phyloP scores from a whole-genome alignment of 2,797 vertebrate genomes.

The Rhinoraja longicauda region DNA sequence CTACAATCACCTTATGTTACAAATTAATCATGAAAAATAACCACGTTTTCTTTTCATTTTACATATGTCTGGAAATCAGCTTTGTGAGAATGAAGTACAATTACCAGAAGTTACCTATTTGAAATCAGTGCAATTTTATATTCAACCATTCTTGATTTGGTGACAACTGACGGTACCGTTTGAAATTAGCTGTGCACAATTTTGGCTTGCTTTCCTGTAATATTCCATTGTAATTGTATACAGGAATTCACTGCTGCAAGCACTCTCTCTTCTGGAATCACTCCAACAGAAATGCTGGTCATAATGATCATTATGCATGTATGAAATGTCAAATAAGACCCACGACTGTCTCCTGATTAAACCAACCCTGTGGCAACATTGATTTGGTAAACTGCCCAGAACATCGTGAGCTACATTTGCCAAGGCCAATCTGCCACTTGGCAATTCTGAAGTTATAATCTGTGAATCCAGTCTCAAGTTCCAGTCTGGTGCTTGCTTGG shows the following conservation, averaged over 20 bases:
- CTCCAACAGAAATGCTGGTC: not conserved
- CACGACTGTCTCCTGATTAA: not conserved
- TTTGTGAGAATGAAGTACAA: not conserved
- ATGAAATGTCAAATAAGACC: conserved; percentile 5
- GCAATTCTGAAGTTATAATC: too few species aligned
- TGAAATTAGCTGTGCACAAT: not conserved
- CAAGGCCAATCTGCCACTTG: too few species aligned
- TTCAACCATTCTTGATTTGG: not conserved
- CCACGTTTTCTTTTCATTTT: not conserved
- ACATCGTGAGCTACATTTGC: too few species aligned
- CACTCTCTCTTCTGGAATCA: conserved; percentile 7
- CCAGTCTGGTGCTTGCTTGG: too few species aligned
- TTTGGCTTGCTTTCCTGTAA: conserved; percentile 15
- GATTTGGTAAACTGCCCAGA: not conserved
- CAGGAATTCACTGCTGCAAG: not conserved
- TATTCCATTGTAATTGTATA: not conserved
- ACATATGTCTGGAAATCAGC: not conserved
- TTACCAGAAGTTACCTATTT: not conserved
- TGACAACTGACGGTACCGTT: not conserved
- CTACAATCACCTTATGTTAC: not conserved
- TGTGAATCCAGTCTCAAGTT: too few species aligned
- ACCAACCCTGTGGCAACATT: not conserved
- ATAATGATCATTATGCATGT: not conserved
- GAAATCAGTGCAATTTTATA: not conserved
- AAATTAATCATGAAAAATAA: not conserved